Base-by-base conservation (phyloP, 2,797 vertebrate genomes). In the Uromys caudimaculatus region DNA sequence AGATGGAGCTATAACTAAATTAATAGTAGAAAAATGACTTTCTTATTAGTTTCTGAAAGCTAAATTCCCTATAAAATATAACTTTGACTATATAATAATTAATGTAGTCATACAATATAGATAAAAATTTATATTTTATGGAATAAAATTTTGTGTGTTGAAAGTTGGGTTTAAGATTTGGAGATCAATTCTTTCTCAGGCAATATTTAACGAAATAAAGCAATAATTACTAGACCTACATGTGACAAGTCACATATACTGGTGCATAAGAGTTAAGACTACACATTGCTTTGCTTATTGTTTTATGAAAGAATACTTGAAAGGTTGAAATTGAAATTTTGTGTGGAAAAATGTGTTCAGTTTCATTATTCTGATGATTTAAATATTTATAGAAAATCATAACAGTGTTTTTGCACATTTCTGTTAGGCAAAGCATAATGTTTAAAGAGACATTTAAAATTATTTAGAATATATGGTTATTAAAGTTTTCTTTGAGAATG, bases 31-130 rank as follows among this genome's bases (percentile, higher is more conserved):
- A 98, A 98, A 96, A 85, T 97, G 97, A 96, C 88, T 96, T 95
- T 21, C 91, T 92, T 97, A 95, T 93, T 97, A 98, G 97, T 98
- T 98, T 96, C 79, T 97, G 60, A 92, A 97, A 98, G 97, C 97
- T 97, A 91, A 97, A 96, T 97, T 97, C 97, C 86, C 96, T 95
- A 96, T 90, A 89, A 96, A 96, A 97, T 96, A 52, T 47, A 96
- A 95, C 16, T 89, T 86, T 95, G 84, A 96, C 24, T 11, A 88
- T 75, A 77, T 54, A 44, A 47, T 83, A 52, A 91, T 32, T 90
- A 52, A 90, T 85, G 82, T 14, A 3, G 62, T 41, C 56, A 56
- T 96, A 24, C 41, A 69, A 56, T 58, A 79, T 85, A 90, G 88
- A 82, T 83, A 64, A 87, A 44, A 71, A 27, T 73, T 75, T 91